These are phyloP conservation scores for Myrmecobius fasciatus DNA, from an alignment of 2,113 vertebrate genomes.

Conservation along the genomic window DNA sequence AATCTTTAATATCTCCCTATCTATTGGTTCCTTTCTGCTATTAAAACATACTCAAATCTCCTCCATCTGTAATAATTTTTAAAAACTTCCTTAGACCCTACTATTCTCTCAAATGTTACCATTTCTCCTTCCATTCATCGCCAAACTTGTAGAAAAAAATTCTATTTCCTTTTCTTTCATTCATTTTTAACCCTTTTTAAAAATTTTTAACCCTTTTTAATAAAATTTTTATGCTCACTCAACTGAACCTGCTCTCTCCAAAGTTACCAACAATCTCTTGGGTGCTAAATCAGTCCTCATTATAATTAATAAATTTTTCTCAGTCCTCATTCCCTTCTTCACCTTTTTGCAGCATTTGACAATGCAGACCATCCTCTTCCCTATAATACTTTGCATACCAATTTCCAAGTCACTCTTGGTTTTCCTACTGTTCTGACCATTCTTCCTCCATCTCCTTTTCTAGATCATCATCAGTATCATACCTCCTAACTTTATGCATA, in stretches of 20 bases:
- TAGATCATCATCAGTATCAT: neutral
- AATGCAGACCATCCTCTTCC: neutral
- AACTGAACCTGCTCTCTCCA: neutral
- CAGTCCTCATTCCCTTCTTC: neutral
- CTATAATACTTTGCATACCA: neutral
- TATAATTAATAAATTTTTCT: neutral
- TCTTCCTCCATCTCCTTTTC: neutral
- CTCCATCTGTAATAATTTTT: neutral
- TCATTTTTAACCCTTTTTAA: neutral
- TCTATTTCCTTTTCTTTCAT: neutral
- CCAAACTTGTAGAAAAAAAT: neutral
- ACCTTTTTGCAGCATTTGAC: neutral
- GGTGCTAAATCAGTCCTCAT: too few relatives aligned
- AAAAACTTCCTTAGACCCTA: neutral
- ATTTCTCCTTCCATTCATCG: neutral
- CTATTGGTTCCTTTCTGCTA: neutral
- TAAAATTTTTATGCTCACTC: neutral
- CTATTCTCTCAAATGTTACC: neutral
- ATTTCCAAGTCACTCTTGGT: neutral
- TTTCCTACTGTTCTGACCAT: neutral
- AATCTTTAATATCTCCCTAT: neutral
- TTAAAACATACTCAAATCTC: neutral
- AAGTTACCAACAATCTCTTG: neutral
- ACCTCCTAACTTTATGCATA: neutral
- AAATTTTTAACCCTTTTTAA: neutral